phyloP scores from a whole-genome alignment of 1,140 invertebrate genomes.

The Phthorimaea operculella region DNA sequence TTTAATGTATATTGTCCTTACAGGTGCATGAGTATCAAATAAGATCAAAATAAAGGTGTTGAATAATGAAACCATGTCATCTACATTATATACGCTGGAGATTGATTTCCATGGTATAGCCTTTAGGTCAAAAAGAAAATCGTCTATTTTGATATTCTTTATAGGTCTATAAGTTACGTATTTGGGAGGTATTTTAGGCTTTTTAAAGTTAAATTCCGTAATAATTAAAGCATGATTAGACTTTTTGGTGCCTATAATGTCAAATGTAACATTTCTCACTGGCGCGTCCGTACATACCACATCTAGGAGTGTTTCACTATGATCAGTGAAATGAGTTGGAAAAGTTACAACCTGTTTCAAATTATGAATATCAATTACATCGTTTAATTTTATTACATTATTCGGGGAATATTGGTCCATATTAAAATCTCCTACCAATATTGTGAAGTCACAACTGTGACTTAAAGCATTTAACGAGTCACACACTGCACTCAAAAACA shows the following conservation, averaged over 20 bases:
- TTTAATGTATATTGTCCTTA: conserved; percentile 2
- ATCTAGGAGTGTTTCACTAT: conserved; percentile 5
- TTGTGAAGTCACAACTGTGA: not conserved
- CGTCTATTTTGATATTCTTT: conserved; percentile 4
- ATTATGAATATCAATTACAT: conserved; percentile 4
- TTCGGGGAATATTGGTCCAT: not conserved
- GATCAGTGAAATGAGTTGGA: conserved; percentile 4
- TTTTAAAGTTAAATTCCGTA: conserved; percentile 3
- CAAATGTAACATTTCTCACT: not conserved
- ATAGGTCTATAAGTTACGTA: not conserved
- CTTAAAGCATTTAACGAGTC: not conserved
- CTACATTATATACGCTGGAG: not conserved
- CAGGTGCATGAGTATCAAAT: conserved; percentile 3
- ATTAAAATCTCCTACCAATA: conserved; percentile 3
- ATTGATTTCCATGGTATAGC: not conserved
- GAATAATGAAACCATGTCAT: not conserved
- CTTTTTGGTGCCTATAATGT: conserved; percentile 4
- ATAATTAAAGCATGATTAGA: conserved; percentile 6
- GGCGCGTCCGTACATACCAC: conserved; percentile 7
- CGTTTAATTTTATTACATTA: not conserved
- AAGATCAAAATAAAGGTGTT: not conserved
- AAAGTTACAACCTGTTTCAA: conserved; percentile 2
- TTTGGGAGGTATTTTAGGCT: not conserved
- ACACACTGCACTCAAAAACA: not conserved
- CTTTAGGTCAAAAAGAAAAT: conserved; percentile 3